Conservation (phyloP, 2,888 invertebrate genomes). For the Calliopum simillimum region DNA sequence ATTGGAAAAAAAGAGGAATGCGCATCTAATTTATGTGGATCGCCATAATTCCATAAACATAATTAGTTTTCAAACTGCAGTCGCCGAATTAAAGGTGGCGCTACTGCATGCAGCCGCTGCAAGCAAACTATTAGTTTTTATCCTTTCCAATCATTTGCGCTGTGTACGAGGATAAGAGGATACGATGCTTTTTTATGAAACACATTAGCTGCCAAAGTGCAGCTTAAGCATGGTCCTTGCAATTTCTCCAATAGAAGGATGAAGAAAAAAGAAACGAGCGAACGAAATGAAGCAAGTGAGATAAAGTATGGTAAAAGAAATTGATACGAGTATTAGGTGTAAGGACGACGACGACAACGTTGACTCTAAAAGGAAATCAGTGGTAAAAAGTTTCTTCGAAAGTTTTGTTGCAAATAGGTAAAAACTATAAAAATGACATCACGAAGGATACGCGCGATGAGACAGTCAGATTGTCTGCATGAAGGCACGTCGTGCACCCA, state of each 20-base stretch:
- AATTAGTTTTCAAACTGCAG: conserved; percentile 62
- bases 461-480: conserved; percentile 35
- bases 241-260: neutral
- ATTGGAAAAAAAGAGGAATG: conserved; percentile 11
- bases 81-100: neutral
- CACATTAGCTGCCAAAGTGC: conserved; percentile 22
- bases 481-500: neutral
- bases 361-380: neutral
- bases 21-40: conserved; percentile 47
- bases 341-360: no score
- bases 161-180: conserved; percentile 2
- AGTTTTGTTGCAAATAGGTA: conserved; percentile 36
- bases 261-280: neutral
- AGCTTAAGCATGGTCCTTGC: conserved; percentile 16
- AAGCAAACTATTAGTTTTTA: conserved; percentile 10
- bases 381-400: conserved; percentile 1
- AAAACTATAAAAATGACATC: conserved; percentile 40
- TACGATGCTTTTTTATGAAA: neutral
- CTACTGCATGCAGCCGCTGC: neutral
- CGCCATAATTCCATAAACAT: conserved; percentile 59
- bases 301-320: neutral
- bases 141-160: conserved; percentile 2
- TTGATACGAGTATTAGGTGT: neutral
- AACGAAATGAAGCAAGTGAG: neutral
- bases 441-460: conserved; percentile 36